These are phyloP conservation scores for Eremobia ochroleuca DNA, from an alignment of 2,888 invertebrate species.

Conservation along the genomic window DNA sequence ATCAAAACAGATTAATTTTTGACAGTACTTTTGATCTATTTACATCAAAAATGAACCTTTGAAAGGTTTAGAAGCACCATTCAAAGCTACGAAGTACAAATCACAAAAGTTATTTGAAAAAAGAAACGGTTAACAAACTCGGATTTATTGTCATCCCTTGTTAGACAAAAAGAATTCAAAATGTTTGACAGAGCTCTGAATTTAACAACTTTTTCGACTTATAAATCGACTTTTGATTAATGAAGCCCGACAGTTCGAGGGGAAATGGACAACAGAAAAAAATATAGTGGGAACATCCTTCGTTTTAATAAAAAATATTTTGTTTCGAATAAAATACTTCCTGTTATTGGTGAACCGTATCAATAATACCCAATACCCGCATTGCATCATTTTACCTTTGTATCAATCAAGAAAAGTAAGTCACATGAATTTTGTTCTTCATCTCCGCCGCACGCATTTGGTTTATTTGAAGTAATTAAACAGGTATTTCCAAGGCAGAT, in stretches of 20 bases:
- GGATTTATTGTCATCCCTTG: constrained; percentile 38
- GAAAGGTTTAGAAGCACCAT: background rate
- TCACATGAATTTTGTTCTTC: background rate
- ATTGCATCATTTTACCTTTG: background rate
- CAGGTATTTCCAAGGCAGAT: background rate
- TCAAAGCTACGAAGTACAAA: constrained; percentile 2
- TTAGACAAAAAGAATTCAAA: constrained; percentile 53
- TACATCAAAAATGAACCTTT: background rate
- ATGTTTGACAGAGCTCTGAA: constrained; percentile 27
- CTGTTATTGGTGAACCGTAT: constrained; percentile 13
- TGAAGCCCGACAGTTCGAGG: constrained; percentile 26
- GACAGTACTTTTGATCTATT: background rate
- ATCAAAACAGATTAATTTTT: background rate
- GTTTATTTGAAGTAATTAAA: background rate
- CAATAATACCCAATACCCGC: background rate
- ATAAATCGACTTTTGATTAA: constrained; percentile 54
- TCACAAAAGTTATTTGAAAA: constrained; percentile 34
- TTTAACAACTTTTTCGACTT: constrained; percentile 53
- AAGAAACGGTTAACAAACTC: constrained; percentile 28
- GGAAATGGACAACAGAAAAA: constrained; percentile 38
- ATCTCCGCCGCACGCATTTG: background rate
- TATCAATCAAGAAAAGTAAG: background rate
- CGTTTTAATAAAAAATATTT: constrained; percentile 22
- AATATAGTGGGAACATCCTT: constrained; percentile 11
- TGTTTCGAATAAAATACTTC: constrained; percentile 33